Evolutionary conservation across 2,888 invertebrate species (phyloP), one percentile per base, ranked within the genome.

Genomic region (Cryptus viduatorius): DNA sequence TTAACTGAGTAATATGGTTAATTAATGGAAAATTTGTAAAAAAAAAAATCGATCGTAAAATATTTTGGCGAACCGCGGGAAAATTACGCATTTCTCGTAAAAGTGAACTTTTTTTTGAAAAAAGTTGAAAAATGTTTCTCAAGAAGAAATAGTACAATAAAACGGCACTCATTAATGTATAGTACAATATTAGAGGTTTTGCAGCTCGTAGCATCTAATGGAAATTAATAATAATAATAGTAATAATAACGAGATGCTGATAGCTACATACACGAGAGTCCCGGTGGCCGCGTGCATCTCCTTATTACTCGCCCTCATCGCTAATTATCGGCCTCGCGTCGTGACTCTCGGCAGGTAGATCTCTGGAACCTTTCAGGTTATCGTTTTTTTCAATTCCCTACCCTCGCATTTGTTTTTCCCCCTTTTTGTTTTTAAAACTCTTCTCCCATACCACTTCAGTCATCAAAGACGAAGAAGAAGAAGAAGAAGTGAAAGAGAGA

Each of bases 281-380:
- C 61, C 68, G 79, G 83, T 83, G 64, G 78, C 68, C 73, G 69
- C 59, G 69, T 61, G 61, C 61, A 69, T 69, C 61, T 80, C 44
- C 86, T 78, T 80, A 76, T 84, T 77, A 73, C 79, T 81, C 81
- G 48, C 16, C 44, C 72, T 77, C 84, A 86, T 86, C 84, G 78
- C 83, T 87, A 86, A 87, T 87, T 87, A 87, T 87, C 87, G 82
- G 82, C 65, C 79, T 84, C 73, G 85, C 84, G 73, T 86, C 84
- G 79, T 83, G 84, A 81, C 82, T 86, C 71, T 75, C 76, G 50
- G 69, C 83, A 48, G 67, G 53, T 29, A n/a, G 53, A 72, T 77
- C 50, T 50, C 71, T 31, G 67, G 73, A 73, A 69, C 61, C 56
- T 67, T 83, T 83, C 72, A 16, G 46, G 64, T 79, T 50, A 79